These are phyloP conservation scores for Apamea sordens DNA, from an alignment of 2,888 invertebrate genomes.

Conservation along the genomic window DNA sequence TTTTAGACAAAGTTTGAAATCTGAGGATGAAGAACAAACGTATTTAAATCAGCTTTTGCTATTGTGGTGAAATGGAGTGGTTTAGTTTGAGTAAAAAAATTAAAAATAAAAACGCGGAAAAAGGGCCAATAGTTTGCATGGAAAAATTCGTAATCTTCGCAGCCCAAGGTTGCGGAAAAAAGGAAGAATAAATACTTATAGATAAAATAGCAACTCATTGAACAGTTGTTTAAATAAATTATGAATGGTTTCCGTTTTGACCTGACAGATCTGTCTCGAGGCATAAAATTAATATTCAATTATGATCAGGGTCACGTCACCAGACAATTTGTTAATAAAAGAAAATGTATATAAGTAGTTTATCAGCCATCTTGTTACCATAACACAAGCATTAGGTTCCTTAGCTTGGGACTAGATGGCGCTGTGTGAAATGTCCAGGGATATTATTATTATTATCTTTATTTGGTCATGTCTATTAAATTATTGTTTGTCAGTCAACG, in stretches of 20 bases:
- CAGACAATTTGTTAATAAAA: slow-evolving; percentile 29
- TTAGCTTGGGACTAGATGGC: too few species aligned
- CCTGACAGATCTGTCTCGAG: slow-evolving; percentile 34
- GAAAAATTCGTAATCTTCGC: neutral
- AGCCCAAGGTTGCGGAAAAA: neutral
- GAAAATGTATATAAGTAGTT: too few species aligned
- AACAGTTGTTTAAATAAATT: slow-evolving; percentile 48
- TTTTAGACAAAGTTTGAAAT: neutral
- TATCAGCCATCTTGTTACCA: too few species aligned
- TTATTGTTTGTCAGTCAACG: neutral
- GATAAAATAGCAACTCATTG: slow-evolving; percentile 11
- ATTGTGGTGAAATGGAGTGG: neutral
- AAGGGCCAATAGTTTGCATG: neutral
- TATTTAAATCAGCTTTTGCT: too few species aligned
- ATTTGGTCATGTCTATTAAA: neutral
- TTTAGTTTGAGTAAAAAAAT: neutral
- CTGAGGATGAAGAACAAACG: rapidly evolving
- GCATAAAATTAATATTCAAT: slow-evolving; percentile 45
- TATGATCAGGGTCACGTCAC: slow-evolving; percentile 48
- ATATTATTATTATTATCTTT: too few species aligned
- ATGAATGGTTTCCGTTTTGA: slow-evolving; percentile 32
- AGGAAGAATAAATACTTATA: neutral
- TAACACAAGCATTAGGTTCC: too few species aligned
- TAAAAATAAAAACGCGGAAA: neutral
- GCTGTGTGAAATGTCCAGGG: too few species aligned